Evolutionary conservation across 2,888 invertebrate species (phyloP).

Genomic region (Tenthredo notha): DNA sequence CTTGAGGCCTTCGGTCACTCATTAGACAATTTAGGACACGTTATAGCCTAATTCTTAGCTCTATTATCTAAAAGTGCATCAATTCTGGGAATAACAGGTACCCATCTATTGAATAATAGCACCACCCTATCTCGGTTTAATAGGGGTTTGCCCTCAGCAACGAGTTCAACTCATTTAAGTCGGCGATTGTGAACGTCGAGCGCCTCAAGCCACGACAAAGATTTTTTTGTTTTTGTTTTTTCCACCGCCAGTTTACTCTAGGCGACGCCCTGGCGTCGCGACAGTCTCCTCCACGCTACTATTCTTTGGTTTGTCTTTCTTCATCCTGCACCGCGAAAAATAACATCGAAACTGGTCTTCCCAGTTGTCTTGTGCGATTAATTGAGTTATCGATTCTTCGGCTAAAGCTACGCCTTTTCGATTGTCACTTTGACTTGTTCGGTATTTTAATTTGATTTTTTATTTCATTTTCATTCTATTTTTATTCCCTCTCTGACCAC

Average conservation of each 20-base stretch:
- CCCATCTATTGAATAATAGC: slow-evolving; percentile 69
- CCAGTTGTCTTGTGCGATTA: slow-evolving; percentile 32
- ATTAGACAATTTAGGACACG: slow-evolving; percentile 77
- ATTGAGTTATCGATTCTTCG: slow-evolving; percentile 47
- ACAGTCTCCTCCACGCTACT: slow-evolving; percentile 23
- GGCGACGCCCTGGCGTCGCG: slow-evolving; percentile 47
- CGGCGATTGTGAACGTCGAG: slow-evolving; percentile 43
- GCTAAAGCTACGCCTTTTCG: neutral
- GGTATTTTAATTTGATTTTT: slow-evolving; percentile 58
- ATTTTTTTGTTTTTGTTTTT: slow-evolving; percentile 27
- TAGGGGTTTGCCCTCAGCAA: slow-evolving; percentile 66
- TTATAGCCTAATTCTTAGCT: slow-evolving; percentile 74
- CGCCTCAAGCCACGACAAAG: slow-evolving; percentile 49
- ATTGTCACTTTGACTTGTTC: slow-evolving; percentile 58
- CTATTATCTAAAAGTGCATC: slow-evolving; percentile 71
- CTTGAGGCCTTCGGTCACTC: slow-evolving; percentile 72
- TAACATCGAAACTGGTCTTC: neutral
- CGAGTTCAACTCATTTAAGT: slow-evolving; percentile 61
- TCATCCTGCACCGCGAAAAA: neutral
- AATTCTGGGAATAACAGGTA: slow-evolving; percentile 70
- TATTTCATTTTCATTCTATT: slow-evolving; percentile 36
- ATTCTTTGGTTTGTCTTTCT: slow-evolving; percentile 18
- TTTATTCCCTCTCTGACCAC: neutral
- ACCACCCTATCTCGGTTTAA: slow-evolving; percentile 68
- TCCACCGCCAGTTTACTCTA: slow-evolving; percentile 32